phyloP scores from a whole-genome alignment of 2,797 vertebrate species.

The Uromys caudimaculatus region DNA sequence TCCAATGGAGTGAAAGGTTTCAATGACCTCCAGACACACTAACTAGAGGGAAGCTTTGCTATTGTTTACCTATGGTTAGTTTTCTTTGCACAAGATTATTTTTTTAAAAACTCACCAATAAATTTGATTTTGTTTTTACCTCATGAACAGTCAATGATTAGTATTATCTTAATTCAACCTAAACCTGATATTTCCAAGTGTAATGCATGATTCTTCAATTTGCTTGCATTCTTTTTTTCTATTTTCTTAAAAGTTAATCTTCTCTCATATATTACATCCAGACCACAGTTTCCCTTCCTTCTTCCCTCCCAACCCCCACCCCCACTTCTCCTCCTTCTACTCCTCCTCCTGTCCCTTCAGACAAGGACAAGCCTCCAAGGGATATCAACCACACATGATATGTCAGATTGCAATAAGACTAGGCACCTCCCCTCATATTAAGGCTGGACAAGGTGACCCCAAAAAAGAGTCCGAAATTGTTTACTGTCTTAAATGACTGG shows the following conservation, averaged over 20 bases:
- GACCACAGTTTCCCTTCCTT: background rate
- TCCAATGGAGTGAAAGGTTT: background rate
- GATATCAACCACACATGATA: background rate
- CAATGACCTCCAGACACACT: background rate
- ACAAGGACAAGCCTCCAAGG: background rate
- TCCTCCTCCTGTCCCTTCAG: background rate
- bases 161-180: background rate
- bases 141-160: background rate
- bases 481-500: background rate
- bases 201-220: slow-evolving; percentile 11
- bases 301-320: background rate
- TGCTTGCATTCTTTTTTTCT: background rate
- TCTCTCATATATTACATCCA: background rate
- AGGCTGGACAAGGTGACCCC: background rate
- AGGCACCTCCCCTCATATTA: background rate
- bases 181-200: slow-evolving; percentile 38
- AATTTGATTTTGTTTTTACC: background rate
- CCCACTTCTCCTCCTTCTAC: background rate
- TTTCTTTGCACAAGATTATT: background rate
- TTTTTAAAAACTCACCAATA: background rate
- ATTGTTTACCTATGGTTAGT: background rate
- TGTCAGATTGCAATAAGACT: background rate
- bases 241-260: background rate
- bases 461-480: background rate
- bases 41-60: background rate